These are phyloP conservation scores for Asobara japonica DNA, from an alignment of 1,140 invertebrate species.

Conservation along the genomic window DNA sequence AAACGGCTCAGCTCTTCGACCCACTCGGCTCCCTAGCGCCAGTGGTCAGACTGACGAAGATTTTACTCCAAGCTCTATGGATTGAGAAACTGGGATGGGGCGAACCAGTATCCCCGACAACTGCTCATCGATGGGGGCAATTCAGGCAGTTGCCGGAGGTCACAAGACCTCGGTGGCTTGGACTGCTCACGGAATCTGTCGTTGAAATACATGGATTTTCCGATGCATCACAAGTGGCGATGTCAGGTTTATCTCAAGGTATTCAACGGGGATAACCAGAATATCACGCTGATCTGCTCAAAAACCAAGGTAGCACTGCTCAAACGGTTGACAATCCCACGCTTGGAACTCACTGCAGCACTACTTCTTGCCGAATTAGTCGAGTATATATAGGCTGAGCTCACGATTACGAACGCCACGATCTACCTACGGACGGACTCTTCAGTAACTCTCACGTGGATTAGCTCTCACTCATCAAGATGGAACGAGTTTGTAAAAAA, in stretches of 20 bases:
- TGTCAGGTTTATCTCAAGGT: slow-evolving; percentile 35
- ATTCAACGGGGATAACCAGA: too few relatives aligned
- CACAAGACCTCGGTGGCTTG: slow-evolving; percentile 38
- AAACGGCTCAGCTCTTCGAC: slow-evolving; percentile 28
- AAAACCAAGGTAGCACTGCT: too few relatives aligned
- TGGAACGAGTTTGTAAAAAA: too few relatives aligned
- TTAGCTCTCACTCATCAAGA: too few relatives aligned
- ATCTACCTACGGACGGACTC: background rate
- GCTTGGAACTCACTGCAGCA: too few relatives aligned
- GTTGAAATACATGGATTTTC: slow-evolving; percentile 43
- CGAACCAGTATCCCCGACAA: slow-evolving; percentile 12
- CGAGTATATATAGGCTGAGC: too few relatives aligned
- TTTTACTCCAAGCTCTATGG: slow-evolving; percentile 39
- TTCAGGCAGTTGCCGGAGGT: slow-evolving; percentile 28
- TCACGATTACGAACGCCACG: too few relatives aligned
- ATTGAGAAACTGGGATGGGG: slow-evolving; percentile 20
- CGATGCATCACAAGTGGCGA: slow-evolving; percentile 39
- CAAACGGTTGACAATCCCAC: too few relatives aligned
- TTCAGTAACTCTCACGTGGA: background rate
- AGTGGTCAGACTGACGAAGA: slow-evolving; percentile 29
- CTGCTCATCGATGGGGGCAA: background rate
- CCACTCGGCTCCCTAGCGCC: slow-evolving; percentile 30
- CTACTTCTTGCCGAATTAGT: too few relatives aligned
- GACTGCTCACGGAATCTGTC: slow-evolving; percentile 18
- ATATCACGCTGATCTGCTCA: too few relatives aligned